Percentiles rank a stretch among this genome's conserved stretches.
Evolutionary conservation across 2,797 vertebrate species (phyloP).

Genomic region (Danio aesculapii): DNA sequence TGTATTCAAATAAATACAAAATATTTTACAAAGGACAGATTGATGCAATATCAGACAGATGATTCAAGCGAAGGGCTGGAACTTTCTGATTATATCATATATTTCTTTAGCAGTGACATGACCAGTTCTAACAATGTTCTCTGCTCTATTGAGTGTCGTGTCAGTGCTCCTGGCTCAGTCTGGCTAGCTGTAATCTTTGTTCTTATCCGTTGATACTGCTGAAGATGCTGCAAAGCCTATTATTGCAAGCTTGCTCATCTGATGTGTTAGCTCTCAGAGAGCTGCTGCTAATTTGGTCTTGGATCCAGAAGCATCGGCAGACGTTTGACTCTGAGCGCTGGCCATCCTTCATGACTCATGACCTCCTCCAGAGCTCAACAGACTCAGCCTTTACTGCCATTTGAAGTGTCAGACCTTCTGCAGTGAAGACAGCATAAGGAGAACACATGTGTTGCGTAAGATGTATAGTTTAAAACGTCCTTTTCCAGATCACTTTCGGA

Average conservation of each 20-base stretch:
- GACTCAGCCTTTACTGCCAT: neutral
- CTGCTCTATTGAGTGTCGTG: neutral
- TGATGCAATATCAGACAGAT: too few relatives aligned
- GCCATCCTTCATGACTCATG: slow-evolving; percentile 32
- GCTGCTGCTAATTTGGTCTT: slow-evolving; percentile 12
- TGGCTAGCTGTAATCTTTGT: slow-evolving; percentile 2
- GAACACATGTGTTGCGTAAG: slow-evolving; percentile 6
- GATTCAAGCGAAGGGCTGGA: too few relatives aligned
- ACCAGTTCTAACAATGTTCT: neutral
- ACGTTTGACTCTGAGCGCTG: neutral
- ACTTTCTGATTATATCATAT: too few relatives aligned
- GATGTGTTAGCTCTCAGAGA: slow-evolving; percentile 7
- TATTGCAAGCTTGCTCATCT: slow-evolving; percentile 1
- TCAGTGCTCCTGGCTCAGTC: neutral
- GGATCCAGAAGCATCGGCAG: neutral
- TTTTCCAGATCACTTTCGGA: slow-evolving; percentile 8
- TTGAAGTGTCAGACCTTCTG: slow-evolving; percentile 19
- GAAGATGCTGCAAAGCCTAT: neutral
- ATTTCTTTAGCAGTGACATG: neutral
- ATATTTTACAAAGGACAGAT: too few relatives aligned
- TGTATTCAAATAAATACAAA: too few relatives aligned
- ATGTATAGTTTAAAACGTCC: neutral
- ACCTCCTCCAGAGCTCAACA: slow-evolving; percentile 22
- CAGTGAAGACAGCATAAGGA: neutral
- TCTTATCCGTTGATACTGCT: neutral